Conservation (phyloP, 1,140 invertebrate genomes). For the Drosophila ficusphila region DNA sequence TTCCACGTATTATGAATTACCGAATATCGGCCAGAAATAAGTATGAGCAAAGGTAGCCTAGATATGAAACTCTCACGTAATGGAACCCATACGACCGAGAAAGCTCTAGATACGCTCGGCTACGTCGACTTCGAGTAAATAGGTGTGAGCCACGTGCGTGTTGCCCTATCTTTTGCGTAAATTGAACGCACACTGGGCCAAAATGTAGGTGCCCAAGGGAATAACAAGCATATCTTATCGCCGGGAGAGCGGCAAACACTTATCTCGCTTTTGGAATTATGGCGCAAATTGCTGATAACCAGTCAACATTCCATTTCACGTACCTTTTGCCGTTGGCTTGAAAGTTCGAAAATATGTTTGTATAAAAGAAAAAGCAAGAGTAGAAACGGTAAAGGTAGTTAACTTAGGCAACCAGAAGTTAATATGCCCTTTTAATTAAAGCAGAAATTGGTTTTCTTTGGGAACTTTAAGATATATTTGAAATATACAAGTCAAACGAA, state of each 20-base stretch:
- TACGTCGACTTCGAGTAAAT: background rate
- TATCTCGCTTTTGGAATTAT: slow-evolving; percentile 67
- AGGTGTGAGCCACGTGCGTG: slow-evolving; percentile 26
- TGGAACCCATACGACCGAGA: background rate
- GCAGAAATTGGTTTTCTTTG: too few species aligned
- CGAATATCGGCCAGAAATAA: slow-evolving; percentile 27
- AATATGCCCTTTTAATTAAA: too few species aligned
- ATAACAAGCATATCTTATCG: slow-evolving; percentile 71
- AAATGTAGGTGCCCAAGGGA: slow-evolving; percentile 22
- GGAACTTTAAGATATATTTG: too few species aligned
- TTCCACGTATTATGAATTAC: slow-evolving; percentile 65
- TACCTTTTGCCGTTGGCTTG: slow-evolving; percentile 1
- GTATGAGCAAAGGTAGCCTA: slow-evolving; percentile 19
- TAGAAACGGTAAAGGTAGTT: too few species aligned
- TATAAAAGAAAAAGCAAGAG: background rate
- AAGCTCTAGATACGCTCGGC: slow-evolving; percentile 29
- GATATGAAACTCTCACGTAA: slow-evolving; percentile 1
- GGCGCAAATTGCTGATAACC: slow-evolving; percentile 69
- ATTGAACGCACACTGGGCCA: slow-evolving; percentile 15
- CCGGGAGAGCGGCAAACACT: slow-evolving; percentile 28
- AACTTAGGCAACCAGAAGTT: too few species aligned
- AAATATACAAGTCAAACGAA: too few species aligned
- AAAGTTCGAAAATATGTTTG: slow-evolving; percentile 6
- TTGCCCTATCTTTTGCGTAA: slow-evolving; percentile 46
- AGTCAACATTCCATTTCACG: slow-evolving; percentile 35